Conservation (phyloP, 2,797 vertebrate genomes). For the Chelon labrosus region DNA sequence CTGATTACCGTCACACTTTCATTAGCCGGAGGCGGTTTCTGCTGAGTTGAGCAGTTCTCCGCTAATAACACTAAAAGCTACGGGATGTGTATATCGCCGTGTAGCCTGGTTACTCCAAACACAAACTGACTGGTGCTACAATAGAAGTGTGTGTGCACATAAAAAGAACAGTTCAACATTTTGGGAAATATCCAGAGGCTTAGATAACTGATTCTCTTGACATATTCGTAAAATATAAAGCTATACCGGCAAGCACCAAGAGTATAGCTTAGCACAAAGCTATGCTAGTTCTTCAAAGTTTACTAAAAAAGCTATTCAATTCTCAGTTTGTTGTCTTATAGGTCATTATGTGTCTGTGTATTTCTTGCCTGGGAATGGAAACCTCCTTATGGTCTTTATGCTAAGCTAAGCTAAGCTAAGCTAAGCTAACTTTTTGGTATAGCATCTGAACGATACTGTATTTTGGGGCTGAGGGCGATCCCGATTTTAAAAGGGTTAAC, state of each 20-base stretch:
- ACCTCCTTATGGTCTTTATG: not conserved
- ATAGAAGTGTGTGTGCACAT: not conserved
- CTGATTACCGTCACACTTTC: constrained; percentile 74
- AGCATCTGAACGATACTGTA: not conserved
- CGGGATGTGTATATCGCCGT: constrained; percentile 29
- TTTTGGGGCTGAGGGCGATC: not conserved
- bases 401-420: not conserved
- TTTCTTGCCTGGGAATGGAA: not conserved
- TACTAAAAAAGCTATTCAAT: not conserved
- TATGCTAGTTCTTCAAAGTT: not conserved
- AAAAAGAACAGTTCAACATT: constrained; percentile 6
- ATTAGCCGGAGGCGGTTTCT: constrained; percentile 69
- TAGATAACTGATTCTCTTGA: not conserved
- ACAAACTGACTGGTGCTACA: constrained; percentile 29
- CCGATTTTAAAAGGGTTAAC: too few relatives aligned
- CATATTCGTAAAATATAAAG: not conserved
- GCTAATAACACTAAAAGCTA: constrained; percentile 67
- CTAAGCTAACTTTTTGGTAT: not conserved
- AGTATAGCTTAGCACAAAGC: not conserved
- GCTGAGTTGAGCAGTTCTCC: constrained; percentile 69
- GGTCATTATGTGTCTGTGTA: not conserved
- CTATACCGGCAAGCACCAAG: not conserved
- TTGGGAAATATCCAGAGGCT: not conserved
- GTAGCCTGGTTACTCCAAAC: constrained; percentile 40
- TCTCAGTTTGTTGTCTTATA: not conserved